Percentiles rank a stretch among this genome's conserved stretches.
These are phyloP conservation scores for Priocnemis perturbator DNA, from an alignment of 2,888 invertebrate genomes.

Conservation along the genomic window DNA sequence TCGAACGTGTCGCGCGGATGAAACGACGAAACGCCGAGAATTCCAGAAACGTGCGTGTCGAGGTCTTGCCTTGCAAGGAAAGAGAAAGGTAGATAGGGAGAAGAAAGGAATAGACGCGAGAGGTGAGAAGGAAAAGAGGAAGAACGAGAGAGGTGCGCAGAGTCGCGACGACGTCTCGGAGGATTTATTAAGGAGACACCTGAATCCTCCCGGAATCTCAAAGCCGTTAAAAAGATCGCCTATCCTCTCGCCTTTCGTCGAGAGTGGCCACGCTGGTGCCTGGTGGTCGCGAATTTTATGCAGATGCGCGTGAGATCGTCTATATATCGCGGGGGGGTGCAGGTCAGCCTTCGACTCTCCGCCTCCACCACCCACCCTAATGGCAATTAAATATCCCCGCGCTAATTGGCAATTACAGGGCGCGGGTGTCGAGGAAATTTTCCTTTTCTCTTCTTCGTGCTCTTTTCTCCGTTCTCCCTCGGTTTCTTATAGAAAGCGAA, in stretches of 20 bases:
- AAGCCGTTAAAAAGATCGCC: slow-evolving; percentile 54
- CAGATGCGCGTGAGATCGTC: slow-evolving; percentile 59
- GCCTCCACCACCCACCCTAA: slow-evolving; percentile 64
- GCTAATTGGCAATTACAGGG: slow-evolving; percentile 75
- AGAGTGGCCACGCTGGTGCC: slow-evolving; percentile 20
- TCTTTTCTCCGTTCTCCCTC: neutral
- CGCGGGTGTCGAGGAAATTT: slow-evolving; percentile 62
- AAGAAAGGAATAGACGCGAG: slow-evolving; percentile 4
- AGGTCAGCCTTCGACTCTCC: slow-evolving; percentile 21
- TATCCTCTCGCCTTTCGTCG: slow-evolving; percentile 39
- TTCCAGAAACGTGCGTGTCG: slow-evolving; percentile 39
- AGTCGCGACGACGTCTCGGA: slow-evolving; percentile 48
- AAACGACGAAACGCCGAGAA: slow-evolving; percentile 39
- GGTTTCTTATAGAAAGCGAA: neutral
- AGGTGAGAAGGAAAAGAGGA: slow-evolving; percentile 1
- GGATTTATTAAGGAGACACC: slow-evolving; percentile 69
- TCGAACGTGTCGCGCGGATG: slow-evolving; percentile 22
- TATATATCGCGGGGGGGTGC: slow-evolving; percentile 55
- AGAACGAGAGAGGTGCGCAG: slow-evolving; percentile 5
- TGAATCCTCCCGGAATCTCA: slow-evolving; percentile 51
- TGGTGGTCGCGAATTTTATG: slow-evolving; percentile 65
- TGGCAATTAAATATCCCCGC: slow-evolving; percentile 74
- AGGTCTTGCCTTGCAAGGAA: neutral
- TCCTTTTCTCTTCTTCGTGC: slow-evolving; percentile 29
- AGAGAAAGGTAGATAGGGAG: slow-evolving; percentile 6